Evolutionary conservation across 2,797 vertebrate species (phyloP), one percentile per base, ranked within the genome.

Genomic region (Oryzias dopingdopingensis): DNA sequence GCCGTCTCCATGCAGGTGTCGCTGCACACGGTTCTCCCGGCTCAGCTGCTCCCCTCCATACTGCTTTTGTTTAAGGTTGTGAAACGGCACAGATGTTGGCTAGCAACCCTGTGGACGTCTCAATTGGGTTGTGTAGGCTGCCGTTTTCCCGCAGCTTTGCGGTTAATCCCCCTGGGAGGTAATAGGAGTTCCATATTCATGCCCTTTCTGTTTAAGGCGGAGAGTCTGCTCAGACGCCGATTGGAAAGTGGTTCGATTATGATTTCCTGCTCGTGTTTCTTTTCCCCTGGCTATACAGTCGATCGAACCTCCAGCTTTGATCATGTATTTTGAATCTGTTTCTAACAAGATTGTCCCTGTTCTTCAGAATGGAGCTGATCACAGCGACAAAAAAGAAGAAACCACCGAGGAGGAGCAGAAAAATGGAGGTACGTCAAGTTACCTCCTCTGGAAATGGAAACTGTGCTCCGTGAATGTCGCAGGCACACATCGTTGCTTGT

Each of bases 301-400:
- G 26, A 26, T 5, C 7, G 6, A 26, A 26, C 32, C 32, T 12
- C 2, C 32, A 37, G 32, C 13, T 37, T 37, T 37, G 26, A 2
- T 29, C 26, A 6, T 29, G 7, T 29, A 29, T 29, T 29, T 6
- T 37, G 10, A 37, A 37, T 37, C 3, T 2, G 47, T 40, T 7
- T 46, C 42, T 49, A 32, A 17, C 12, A 47, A 4, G 16, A 61
- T n/a, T 73, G 16, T 0, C 6, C 23, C 52, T 10, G 49, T 48
- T 1, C 1, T 65, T 37, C 71, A 90, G 89, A 94, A 94, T 20
- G 93, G 93, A 63, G 90, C 89, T 26, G 89, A 92, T 49, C 92
- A 94, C 67, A 79, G 76, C 67, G 90, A 92, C 69, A 89, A 93
- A 81, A 83, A 82, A 55, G 86, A 92, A 24, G 79, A 92, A 46